These are phyloP conservation scores for Chelmon rostratus DNA, from an alignment of 2,797 vertebrate species.

Conservation along the genomic window DNA sequence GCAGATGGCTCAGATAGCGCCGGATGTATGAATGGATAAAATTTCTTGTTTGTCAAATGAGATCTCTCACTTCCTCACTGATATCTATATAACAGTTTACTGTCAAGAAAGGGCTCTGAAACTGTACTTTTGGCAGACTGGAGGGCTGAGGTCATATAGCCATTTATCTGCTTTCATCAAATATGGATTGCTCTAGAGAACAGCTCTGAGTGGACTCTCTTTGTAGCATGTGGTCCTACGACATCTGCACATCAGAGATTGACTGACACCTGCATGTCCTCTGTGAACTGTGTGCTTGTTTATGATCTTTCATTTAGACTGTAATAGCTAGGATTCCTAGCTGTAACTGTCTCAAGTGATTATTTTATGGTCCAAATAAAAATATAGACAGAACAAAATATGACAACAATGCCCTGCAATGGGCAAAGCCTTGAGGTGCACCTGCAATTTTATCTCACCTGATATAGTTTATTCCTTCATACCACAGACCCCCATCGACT, in stretches of 20 bases:
- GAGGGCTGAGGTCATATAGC: slow-evolving; percentile 42
- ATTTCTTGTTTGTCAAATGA: slow-evolving; percentile 32
- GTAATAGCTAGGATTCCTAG: slow-evolving; percentile 4
- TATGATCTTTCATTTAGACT: slow-evolving; percentile 10
- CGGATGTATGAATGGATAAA: slow-evolving; percentile 9
- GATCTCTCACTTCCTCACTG: slow-evolving; percentile 26
- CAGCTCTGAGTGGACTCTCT: slow-evolving; percentile 35
- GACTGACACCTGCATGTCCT: slow-evolving; percentile 41
- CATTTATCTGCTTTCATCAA: slow-evolving; percentile 56
- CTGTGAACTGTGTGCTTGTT: slow-evolving; percentile 32
- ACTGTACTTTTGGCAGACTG: slow-evolving; percentile 46
- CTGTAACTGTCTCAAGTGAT: neutral
- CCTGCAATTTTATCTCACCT: too few species aligned
- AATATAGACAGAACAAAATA: neutral
- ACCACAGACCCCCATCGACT: neutral
- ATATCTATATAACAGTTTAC: slow-evolving; percentile 32
- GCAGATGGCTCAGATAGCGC: neutral
- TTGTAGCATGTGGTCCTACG: slow-evolving; percentile 27
- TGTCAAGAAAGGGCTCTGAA: slow-evolving; percentile 21
- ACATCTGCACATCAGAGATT: slow-evolving; percentile 47
- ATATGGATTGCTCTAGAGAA: slow-evolving; percentile 50
- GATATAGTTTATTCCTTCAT: neutral
- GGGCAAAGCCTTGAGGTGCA: neutral
- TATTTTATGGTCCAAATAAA: neutral
- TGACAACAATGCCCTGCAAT: neutral